Evolutionary conservation across 2,113 vertebrate genomes (phyloP), one percentile per base, ranked within the genome.

Genomic region (Perca schrenkii): DNA sequence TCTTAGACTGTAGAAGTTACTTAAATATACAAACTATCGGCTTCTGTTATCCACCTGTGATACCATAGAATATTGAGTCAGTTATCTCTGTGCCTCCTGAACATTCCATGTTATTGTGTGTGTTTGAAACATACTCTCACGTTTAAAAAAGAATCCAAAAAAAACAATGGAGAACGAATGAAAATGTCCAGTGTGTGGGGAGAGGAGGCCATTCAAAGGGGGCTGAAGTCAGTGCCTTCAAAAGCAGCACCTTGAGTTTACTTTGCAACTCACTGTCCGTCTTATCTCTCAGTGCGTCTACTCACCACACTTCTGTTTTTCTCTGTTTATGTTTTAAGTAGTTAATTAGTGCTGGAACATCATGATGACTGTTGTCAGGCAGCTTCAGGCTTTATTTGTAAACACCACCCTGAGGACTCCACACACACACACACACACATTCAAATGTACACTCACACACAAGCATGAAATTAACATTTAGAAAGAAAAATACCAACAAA

Each of bases 401-500:
- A 90, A 86, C 88, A 87, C 65, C 81, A 79, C 81, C 86, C 77
- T 1, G n/a, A 86, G 73, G 83, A 84, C 62, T 65, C 3, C 43
- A 31, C 64, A 49, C 25, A 61, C 50, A 52, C 54, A 64, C 72
- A 36, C 17, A 22, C 50, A 56, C 57, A 11, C 17, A n/a, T 52
- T 4, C 2, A 46, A 22, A 68, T 28, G 15, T 58, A 64, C 81
- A 49, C 15, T 31, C 40, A 15, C 67, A 76, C 72, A 70, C 80
- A 65, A 31, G 79, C 85, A 82, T 83, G 70, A 64, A 79, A 93
- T 92, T 91, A 92, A 86, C 87, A 93, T 92, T 90, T 90, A 85
- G 85, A 88, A 78, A 89, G 83, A 86, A 90, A 93, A 86, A 91
- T 87, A 89, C 88, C 81, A 89, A 91, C 91, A 92, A 87, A 92